Evolutionary conservation across 2,113 vertebrate genomes (phyloP).

Genomic region (Hymenochirus boettgeri): DNA sequence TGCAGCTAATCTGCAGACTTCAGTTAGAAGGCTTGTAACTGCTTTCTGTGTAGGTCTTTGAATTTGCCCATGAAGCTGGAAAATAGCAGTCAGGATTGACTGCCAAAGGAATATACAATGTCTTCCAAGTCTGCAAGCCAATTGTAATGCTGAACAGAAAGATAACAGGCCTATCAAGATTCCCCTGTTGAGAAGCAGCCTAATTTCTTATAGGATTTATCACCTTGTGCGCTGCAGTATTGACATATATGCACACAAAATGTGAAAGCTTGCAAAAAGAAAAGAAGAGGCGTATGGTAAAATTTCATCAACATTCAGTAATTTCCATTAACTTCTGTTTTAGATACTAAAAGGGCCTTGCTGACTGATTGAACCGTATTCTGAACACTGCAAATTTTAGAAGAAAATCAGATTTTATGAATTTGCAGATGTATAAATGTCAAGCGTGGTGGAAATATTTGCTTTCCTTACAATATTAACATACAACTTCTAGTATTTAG

Average conservation of each 20-base stretch:
- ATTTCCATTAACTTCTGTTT: background rate
- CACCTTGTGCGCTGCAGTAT: conserved; percentile 14
- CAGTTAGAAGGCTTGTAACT: conserved; percentile 15
- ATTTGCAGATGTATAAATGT: no score
- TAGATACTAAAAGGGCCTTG: background rate
- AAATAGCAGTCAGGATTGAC: conserved; percentile 10
- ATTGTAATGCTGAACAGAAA: conserved; percentile 29
- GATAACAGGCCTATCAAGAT: conserved; percentile 29
- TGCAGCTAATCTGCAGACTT: conserved; percentile 26
- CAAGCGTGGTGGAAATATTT: no score
- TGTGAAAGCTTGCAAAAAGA: background rate
- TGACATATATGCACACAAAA: background rate
- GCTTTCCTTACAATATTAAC: no score
- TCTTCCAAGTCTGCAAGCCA: conserved; percentile 30
- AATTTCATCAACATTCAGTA: background rate
- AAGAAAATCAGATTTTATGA: no score
- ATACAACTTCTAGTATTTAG: no score
- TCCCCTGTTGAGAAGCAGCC: conserved; percentile 9
- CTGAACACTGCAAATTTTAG: no score
- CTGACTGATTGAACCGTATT: no score
- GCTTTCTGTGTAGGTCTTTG: conserved; percentile 11
- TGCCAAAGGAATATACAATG: conserved; percentile 11
- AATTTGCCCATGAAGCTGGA: conserved; percentile 24
- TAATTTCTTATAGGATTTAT: conserved; percentile 20
- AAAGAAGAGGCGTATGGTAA: background rate